Evolutionary conservation across 2,797 vertebrate genomes (phyloP).

Genomic region (Poeciliopsis gracilis): DNA sequence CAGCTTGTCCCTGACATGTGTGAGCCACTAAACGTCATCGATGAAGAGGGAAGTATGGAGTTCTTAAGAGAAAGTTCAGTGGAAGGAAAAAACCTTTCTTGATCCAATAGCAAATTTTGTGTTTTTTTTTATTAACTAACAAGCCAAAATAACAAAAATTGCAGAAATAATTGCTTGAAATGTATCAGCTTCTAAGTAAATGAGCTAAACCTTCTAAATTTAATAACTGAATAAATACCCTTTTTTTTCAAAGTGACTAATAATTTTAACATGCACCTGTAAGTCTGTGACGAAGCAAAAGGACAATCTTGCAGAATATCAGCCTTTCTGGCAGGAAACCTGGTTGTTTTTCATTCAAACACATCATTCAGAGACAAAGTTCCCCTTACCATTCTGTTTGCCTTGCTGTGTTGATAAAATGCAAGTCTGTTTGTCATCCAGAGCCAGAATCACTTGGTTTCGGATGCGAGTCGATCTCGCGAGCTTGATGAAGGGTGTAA

Average conservation of each 20-base stretch:
- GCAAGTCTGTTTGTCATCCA: constrained; percentile 22
- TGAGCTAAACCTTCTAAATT: neutral
- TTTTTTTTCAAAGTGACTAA: neutral
- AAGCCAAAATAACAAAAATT: neutral
- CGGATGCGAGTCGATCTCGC: neutral
- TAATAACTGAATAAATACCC: neutral
- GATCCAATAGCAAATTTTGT: neutral
- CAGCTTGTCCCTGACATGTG: neutral
- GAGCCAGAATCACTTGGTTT: constrained; percentile 26
- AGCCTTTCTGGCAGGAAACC: constrained; percentile 1
- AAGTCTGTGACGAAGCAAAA: neutral
- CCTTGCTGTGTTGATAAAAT: constrained; percentile 45
- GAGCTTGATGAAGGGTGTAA: constrained; percentile 50
- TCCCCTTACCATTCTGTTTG: constrained; percentile 30
- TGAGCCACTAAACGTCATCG: neutral
- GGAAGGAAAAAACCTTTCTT: neutral
- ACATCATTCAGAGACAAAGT: constrained; percentile 13
- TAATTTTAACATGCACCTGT: neutral
- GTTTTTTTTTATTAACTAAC: neutral
- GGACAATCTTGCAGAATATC: neutral
- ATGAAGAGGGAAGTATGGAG: neutral
- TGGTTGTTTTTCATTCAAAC: constrained; percentile 17
- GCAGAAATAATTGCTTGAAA: neutral
- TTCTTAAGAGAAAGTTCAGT: neutral
- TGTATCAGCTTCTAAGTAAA: neutral